These are phyloP conservation scores for Macroramphosus scolopax DNA, from an alignment of 2,797 vertebrate species.

Conservation along the genomic window DNA sequence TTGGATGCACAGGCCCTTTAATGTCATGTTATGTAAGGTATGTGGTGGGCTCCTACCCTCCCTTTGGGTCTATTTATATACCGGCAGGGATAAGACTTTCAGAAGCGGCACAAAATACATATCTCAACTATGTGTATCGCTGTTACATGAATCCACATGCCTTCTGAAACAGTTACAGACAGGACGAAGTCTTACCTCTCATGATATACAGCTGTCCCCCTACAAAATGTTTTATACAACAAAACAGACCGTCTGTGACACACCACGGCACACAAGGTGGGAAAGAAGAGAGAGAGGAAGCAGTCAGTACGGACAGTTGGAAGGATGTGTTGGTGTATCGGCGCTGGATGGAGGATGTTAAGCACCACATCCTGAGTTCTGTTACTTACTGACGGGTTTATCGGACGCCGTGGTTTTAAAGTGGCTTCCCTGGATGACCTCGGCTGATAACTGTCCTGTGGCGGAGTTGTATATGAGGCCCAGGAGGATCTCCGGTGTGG, in stretches of 20 bases:
- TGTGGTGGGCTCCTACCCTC: too few species aligned
- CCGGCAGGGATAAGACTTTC: too few species aligned
- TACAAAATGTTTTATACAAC: slow-evolving; percentile 99
- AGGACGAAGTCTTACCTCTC: slow-evolving; percentile 89
- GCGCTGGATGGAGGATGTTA: too few species aligned
- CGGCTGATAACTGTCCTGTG: slow-evolving; percentile 91
- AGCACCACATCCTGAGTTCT: too few species aligned
- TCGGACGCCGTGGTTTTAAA: slow-evolving; percentile 93
- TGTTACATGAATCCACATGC: too few species aligned
- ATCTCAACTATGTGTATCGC: too few species aligned
- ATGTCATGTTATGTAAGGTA: too few species aligned
- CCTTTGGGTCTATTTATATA: too few species aligned
- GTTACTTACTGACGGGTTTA: slow-evolving; percentile 85
- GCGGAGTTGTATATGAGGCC: slow-evolving; percentile 95
- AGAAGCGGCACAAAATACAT: too few species aligned
- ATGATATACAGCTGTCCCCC: slow-evolving; percentile 99
- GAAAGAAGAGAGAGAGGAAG: slow-evolving; percentile 43
- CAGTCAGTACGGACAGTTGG: not conserved
- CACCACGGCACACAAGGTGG: slow-evolving; percentile 62
- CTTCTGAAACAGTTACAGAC: too few species aligned
- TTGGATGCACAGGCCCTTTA: too few species aligned
- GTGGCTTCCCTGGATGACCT: slow-evolving; percentile 98
- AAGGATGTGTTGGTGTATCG: too few species aligned
- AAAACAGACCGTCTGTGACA: slow-evolving; percentile 96
- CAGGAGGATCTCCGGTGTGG: slow-evolving; percentile 90